phyloP scores from a whole-genome alignment of 2,888 invertebrate species.

The Sipha maydis region DNA sequence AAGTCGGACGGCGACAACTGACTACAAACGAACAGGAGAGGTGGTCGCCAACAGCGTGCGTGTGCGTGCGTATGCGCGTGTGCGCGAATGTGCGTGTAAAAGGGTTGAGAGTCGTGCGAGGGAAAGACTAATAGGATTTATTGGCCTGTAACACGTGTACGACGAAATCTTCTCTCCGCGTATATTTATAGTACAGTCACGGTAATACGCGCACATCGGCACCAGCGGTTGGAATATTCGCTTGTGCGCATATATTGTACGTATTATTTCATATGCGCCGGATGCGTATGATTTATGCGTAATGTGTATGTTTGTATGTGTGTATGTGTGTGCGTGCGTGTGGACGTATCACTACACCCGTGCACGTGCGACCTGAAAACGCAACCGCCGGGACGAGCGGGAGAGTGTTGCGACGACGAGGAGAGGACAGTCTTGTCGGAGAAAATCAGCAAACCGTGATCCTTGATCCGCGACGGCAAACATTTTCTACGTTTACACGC shows the following conservation, averaged over 20 bases:
- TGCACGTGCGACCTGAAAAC: slow-evolving; percentile 19
- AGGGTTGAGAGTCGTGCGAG: slow-evolving; percentile 39
- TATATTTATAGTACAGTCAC: slow-evolving; percentile 7
- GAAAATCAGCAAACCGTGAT: background rate
- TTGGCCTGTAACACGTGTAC: slow-evolving; percentile 57
- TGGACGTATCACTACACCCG: background rate
- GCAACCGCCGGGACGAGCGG: background rate
- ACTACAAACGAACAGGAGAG: slow-evolving; percentile 2
- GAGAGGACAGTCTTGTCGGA: background rate
- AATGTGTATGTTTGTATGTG: background rate
- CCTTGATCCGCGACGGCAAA: background rate
- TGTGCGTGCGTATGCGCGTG: background rate
- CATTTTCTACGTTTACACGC: background rate
- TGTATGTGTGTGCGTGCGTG: background rate
- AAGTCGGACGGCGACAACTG: slow-evolving; percentile 8
- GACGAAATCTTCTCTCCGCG: slow-evolving; percentile 54
- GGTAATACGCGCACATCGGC: background rate
- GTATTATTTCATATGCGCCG: slow-evolving; percentile 45
- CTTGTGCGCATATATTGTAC: background rate
- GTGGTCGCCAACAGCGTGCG: background rate
- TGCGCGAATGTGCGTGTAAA: background rate
- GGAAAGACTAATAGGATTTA: slow-evolving; percentile 49
- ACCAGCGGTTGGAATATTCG: slow-evolving; percentile 38
- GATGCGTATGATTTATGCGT: slow-evolving; percentile 54
- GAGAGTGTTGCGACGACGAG: background rate